These are phyloP conservation scores for Palythoa heliodiscus DNA, from an alignment of 92 coral and sea anemone genomes.

Conservation along the genomic window DNA sequence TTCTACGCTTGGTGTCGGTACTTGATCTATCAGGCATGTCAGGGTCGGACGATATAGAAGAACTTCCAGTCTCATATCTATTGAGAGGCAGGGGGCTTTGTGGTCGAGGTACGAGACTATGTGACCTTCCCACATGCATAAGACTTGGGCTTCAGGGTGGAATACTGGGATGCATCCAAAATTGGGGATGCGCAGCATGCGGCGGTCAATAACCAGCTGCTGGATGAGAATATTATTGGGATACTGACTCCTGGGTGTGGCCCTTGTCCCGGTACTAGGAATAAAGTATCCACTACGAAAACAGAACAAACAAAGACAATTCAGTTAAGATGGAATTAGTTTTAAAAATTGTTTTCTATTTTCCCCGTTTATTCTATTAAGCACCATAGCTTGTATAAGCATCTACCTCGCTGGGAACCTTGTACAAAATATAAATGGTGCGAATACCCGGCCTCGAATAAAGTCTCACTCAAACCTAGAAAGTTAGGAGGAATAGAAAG, in stretches of 20 bases:
- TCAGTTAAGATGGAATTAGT: conserved; percentile 1
- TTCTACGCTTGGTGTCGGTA: too few species aligned
- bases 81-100: too few species aligned
- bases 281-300: conserved; percentile 24
- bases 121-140: conserved; percentile 20
- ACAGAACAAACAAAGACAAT: conserved; percentile 26
- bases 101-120: conserved; percentile 5
- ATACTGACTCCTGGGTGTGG: conserved; percentile 26
- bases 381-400: conserved; percentile 22
- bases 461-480: conserved; percentile 3
- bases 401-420: conserved; percentile 13
- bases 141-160: conserved; percentile 13
- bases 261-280: conserved; percentile 30
- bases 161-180: conserved; percentile 12
- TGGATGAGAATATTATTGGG: conserved; percentile 22
- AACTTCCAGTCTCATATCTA: too few species aligned
- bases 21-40: too few species aligned
- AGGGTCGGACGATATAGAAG: too few species aligned
- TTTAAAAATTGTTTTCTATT: background rate
- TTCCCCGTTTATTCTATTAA: conserved; percentile 3
- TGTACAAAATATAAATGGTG: conserved; percentile 26
- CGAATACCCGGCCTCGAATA: conserved; percentile 10
- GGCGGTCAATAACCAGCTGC: conserved; percentile 23
- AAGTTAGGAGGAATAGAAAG: conserved; percentile 4
- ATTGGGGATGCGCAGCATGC: too few species aligned